Evolutionary conservation across 2,113 vertebrate species (phyloP).

Genomic region (Crotalus helleri): DNA sequence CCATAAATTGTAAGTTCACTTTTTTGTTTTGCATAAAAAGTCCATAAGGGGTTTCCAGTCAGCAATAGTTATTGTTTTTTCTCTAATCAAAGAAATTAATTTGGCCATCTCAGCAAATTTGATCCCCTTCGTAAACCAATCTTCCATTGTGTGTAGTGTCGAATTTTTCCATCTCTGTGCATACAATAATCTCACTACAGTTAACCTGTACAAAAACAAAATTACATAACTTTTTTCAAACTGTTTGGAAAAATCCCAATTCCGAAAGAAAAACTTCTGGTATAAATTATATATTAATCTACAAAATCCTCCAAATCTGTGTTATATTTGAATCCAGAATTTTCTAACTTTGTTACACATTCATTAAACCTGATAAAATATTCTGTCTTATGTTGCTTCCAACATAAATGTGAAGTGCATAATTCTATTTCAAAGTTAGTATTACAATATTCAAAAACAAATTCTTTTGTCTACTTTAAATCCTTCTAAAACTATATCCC

Average conservation of each 20-base stretch:
- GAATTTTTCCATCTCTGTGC: neutral
- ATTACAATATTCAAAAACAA: neutral
- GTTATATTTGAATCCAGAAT: neutral
- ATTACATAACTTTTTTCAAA: neutral
- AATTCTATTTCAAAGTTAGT: neutral
- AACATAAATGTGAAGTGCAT: neutral
- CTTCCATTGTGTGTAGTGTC: neutral
- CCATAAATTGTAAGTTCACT: neutral
- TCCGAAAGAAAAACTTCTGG: neutral
- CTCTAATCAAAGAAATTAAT: neutral
- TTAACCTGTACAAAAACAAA: neutral
- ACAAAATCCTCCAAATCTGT: neutral
- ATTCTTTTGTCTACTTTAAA: neutral
- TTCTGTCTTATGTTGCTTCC: neutral
- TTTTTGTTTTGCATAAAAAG: neutral
- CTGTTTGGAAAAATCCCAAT: neutral
- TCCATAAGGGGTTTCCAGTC: neutral
- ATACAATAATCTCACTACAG: neutral
- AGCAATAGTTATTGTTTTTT: neutral
- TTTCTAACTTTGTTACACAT: neutral
- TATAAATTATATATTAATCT: neutral
- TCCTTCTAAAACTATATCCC: neutral
- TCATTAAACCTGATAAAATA: neutral
- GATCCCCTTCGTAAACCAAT: neutral
- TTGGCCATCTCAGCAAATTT: neutral